phyloP scores from a whole-genome alignment of 2,888 invertebrate species.

The Athalia circularis region DNA sequence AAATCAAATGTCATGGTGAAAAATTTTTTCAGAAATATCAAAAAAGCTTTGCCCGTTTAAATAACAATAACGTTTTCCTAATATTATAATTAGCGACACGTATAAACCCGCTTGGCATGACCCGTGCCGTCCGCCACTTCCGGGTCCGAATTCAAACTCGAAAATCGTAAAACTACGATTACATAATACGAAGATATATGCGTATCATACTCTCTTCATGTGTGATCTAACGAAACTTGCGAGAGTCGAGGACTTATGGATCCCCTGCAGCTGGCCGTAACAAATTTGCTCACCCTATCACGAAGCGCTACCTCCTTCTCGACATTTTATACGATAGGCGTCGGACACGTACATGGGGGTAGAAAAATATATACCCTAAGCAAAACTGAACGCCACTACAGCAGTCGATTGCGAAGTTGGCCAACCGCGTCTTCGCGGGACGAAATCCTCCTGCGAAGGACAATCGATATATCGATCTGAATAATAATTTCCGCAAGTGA shows the following conservation, averaged over 20 bases:
- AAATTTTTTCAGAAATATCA: too few species aligned
- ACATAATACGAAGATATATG: too few species aligned
- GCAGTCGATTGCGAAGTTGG: conserved; percentile 57
- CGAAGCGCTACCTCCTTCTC: conserved; percentile 56
- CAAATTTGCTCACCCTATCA: conserved; percentile 64
- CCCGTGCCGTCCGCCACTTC: conserved; percentile 17
- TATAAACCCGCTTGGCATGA: too few species aligned
- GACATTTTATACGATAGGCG: conserved; percentile 1
- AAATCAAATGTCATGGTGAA: too few species aligned
- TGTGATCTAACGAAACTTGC: conserved; percentile 41
- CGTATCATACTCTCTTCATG: not conserved
- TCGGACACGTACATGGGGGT: conserved; percentile 31
- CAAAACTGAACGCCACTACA: conserved; percentile 40
- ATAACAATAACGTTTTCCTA: too few species aligned
- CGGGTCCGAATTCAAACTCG: too few species aligned
- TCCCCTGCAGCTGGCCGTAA: conserved; percentile 70
- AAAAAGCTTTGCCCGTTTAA: too few species aligned
- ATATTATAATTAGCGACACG: too few species aligned
- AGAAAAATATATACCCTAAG: conserved; percentile 12
- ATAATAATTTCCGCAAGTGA: too few species aligned
- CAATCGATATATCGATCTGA: too few species aligned
- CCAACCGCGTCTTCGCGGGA: conserved; percentile 50
- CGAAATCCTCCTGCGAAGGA: not conserved
- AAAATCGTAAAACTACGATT: too few species aligned
- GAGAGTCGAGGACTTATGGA: conserved; percentile 31